Evolutionary conservation across 2,888 invertebrate genomes (phyloP).

Genomic region (Cylindroiulus punctatus): DNA sequence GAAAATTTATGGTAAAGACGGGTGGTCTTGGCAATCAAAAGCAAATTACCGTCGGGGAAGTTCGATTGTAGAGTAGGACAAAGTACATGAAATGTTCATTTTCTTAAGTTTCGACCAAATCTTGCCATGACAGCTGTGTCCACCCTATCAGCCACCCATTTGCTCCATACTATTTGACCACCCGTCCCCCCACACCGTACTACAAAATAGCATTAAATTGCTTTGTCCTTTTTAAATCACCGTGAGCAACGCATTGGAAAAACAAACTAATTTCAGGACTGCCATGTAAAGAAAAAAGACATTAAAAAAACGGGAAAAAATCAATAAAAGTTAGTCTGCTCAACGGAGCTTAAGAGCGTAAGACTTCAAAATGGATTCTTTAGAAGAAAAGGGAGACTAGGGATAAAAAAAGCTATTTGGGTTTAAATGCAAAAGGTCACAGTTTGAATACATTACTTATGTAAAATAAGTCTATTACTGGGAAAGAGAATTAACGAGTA

Average conservation of each 20-base stretch:
- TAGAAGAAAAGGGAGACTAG: slow-evolving; percentile 27
- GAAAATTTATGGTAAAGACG: slow-evolving; percentile 13
- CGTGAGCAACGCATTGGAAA: slow-evolving; percentile 51
- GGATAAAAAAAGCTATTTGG: background rate
- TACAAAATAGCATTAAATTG: slow-evolving; percentile 50
- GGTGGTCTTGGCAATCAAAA: background rate
- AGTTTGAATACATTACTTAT: slow-evolving; percentile 50
- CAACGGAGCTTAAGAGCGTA: slow-evolving; percentile 48
- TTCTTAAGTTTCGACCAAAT: slow-evolving; percentile 49
- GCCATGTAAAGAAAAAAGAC: slow-evolving; percentile 31
- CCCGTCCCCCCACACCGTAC: slow-evolving; percentile 40
- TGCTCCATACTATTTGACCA: background rate
- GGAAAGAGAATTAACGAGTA: slow-evolving; percentile 47
- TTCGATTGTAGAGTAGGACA: slow-evolving; percentile 35
- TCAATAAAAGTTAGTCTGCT: slow-evolving; percentile 49
- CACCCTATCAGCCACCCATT: background rate
- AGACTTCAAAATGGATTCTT: slow-evolving; percentile 48
- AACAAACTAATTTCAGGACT: slow-evolving; percentile 49
- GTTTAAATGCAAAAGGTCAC: slow-evolving; percentile 52
- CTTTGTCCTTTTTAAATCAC: slow-evolving; percentile 52
- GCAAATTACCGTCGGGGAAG: slow-evolving; percentile 32
- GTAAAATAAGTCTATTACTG: slow-evolving; percentile 47
- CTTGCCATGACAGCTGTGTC: slow-evolving; percentile 48
- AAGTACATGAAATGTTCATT: slow-evolving; percentile 52
- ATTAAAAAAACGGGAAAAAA: slow-evolving; percentile 47